phyloP scores from a whole-genome alignment of 2,113 vertebrate genomes.

The Vimba vimba region DNA sequence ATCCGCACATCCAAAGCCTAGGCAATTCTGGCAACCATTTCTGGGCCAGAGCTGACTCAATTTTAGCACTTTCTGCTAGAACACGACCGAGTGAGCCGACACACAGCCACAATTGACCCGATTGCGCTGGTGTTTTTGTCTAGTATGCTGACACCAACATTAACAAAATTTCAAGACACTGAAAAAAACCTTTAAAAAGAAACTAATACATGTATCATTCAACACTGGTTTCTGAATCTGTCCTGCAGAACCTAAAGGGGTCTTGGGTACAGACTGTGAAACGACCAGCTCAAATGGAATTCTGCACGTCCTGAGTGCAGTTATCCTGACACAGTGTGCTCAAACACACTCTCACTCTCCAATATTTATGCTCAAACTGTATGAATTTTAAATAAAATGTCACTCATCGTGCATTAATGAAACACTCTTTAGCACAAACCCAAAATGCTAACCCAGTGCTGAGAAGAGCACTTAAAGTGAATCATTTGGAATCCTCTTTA shows the following conservation, averaged over 20 bases:
- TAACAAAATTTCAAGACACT: neutral
- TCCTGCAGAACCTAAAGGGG: neutral
- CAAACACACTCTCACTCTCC: constrained; percentile 8
- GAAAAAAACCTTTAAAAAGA: neutral
- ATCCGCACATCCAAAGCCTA: too few relatives aligned
- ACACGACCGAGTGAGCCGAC: too few relatives aligned
- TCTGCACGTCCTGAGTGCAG: neutral
- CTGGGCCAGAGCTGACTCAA: too few relatives aligned
- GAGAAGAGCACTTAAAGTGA: constrained; percentile 9
- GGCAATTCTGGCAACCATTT: too few relatives aligned
- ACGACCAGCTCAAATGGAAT: neutral
- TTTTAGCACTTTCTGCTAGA: too few relatives aligned
- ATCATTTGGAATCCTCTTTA: neutral
- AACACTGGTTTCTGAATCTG: neutral
- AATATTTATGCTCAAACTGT: constrained; percentile 35
- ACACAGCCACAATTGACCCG: too few relatives aligned
- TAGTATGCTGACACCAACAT: constrained; percentile 20
- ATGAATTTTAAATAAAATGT: constrained; percentile 43
- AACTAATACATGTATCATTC: neutral
- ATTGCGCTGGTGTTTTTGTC: neutral
- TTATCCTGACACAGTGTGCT: constrained; percentile 21
- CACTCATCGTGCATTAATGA: constrained; percentile 19
- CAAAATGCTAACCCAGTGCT: neutral
- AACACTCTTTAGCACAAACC: neutral
- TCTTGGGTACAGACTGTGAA: neutral